phyloP scores from a whole-genome alignment of 1,140 invertebrate genomes.

The Caenorhabditis briggsae region DNA sequence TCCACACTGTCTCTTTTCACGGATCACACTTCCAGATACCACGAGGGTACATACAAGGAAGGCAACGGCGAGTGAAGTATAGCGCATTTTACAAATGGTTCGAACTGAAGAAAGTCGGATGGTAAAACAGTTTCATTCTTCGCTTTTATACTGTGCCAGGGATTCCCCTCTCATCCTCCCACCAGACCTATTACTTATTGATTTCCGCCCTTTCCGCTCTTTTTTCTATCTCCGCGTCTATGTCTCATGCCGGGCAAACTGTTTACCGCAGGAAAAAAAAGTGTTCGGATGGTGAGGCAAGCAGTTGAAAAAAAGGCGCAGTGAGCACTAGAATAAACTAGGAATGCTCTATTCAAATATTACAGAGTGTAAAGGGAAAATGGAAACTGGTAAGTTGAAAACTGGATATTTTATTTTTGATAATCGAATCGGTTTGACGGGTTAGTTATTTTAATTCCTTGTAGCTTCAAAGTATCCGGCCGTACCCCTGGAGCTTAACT shows the following conservation, averaged over 20 bases:
- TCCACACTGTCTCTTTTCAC: constrained; percentile 66
- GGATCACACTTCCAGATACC: constrained; percentile 60
- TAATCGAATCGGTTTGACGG: background rate
- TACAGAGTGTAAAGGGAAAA: too few relatives aligned
- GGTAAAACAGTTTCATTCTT: background rate
- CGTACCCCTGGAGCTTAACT: too few relatives aligned
- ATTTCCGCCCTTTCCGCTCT: background rate
- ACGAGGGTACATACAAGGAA: constrained; percentile 38
- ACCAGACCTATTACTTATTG: constrained; percentile 26
- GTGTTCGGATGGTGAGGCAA: background rate
- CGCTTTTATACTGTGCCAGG: background rate
- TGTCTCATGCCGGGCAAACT: constrained; percentile 28
- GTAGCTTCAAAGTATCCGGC: too few relatives aligned
- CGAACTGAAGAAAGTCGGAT: constrained; percentile 13
- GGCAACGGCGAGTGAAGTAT: constrained; percentile 34
- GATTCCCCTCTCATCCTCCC: background rate
- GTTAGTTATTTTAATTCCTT: too few relatives aligned
- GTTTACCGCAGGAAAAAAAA: constrained; percentile 29
- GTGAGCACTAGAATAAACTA: constrained; percentile 53
- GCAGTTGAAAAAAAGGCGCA: background rate
- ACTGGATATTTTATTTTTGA: background rate
- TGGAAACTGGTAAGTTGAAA: background rate
- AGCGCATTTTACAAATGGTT: constrained; percentile 23
- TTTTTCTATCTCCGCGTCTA: constrained; percentile 12
- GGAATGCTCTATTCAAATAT: constrained; percentile 29